These are phyloP conservation scores for Hylaeus volcanicus DNA, from an alignment of 1,140 invertebrate species.

Conservation along the genomic window DNA sequence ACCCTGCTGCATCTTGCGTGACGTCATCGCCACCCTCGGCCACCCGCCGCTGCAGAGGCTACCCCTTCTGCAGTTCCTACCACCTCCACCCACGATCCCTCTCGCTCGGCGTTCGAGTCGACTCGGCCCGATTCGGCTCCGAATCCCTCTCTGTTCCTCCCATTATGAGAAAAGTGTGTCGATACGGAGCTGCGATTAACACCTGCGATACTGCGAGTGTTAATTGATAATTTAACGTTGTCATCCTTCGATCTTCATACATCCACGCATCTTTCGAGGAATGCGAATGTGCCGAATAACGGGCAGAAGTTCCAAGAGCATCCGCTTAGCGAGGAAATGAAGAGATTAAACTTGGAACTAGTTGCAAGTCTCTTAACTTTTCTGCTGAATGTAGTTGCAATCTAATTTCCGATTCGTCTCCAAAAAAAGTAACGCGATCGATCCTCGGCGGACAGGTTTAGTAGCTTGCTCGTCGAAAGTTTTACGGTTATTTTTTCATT, in stretches of 20 bases:
- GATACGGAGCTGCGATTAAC: not conserved
- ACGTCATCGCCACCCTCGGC: conserved; percentile 66
- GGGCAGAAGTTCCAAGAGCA: no score
- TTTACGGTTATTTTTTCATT: conserved; percentile 13
- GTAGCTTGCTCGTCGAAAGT: not conserved
- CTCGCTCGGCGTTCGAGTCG: conserved; percentile 17
- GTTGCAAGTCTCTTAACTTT: no score
- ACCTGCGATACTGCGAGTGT: no score
- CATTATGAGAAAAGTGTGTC: not conserved
- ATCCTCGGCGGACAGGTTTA: not conserved
- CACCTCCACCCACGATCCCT: conserved; percentile 38
- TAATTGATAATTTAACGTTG: no score
- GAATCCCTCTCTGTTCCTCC: conserved; percentile 32
- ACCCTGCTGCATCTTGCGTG: conserved; percentile 71
- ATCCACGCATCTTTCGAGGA: no score
- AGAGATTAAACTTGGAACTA: no score
- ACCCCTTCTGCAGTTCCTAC: conserved; percentile 59
- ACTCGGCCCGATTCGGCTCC: conserved; percentile 34
- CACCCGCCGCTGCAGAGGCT: conserved; percentile 56
- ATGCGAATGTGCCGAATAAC: no score
- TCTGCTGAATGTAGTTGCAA: not conserved
- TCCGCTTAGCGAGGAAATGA: no score
- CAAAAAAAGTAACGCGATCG: not conserved
- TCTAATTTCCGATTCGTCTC: not conserved
- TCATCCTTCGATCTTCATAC: no score